These are phyloP conservation scores for Azemiops feae DNA, from an alignment of 2,113 vertebrate genomes.

Conservation along the genomic window DNA sequence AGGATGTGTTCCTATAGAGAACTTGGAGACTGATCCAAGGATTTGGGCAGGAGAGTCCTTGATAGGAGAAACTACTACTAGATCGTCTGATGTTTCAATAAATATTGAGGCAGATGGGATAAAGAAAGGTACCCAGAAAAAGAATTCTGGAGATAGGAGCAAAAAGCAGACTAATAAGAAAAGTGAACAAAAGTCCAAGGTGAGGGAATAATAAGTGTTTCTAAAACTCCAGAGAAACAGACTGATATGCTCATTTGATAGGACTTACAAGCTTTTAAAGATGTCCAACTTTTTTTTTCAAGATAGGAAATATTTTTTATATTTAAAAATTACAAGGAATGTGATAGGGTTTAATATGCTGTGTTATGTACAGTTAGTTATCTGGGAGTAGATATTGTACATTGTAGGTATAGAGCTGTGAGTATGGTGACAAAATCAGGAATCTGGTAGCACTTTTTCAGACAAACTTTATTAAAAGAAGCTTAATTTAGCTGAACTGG, in stretches of 20 bases:
- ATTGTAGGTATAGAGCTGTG: background rate
- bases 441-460: background rate
- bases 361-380: background rate
- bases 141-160: background rate
- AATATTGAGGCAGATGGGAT: no score
- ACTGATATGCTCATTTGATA: background rate
- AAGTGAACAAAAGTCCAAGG: background rate
- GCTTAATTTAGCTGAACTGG: background rate
- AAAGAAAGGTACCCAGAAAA: background rate
- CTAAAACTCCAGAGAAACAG: background rate
- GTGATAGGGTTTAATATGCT: background rate
- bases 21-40: background rate
- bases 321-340: background rate
- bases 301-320: background rate
- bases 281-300: background rate
- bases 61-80: background rate
- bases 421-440: background rate
- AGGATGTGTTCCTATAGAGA: background rate
- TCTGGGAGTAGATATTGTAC: background rate
- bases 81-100: background rate
- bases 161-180: background rate
- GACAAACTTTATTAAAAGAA: background rate
- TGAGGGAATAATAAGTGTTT: background rate
- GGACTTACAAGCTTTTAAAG: background rate
- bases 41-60: background rate